These are phyloP conservation scores for Orchestes rusci DNA, from an alignment of 2,888 invertebrate genomes.

Conservation along the genomic window DNA sequence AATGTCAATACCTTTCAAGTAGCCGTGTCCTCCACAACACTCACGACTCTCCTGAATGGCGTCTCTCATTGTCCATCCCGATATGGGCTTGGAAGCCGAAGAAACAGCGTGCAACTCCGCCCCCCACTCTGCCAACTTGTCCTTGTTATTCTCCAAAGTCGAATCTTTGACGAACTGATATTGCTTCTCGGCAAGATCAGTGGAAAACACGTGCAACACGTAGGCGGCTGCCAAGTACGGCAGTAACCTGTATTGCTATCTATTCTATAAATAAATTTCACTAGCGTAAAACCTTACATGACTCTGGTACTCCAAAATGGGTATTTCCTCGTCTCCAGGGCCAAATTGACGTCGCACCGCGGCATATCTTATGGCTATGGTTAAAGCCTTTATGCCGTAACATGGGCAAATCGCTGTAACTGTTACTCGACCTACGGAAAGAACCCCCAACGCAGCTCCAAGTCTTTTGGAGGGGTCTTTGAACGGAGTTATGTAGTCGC, in stretches of 20 bases:
- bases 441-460: constrained; percentile 73
- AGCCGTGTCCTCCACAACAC: constrained; percentile 94
- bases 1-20: constrained; percentile 67
- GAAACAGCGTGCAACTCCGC: constrained; percentile 77
- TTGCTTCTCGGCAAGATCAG: constrained; percentile 46
- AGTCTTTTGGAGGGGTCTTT: constrained; percentile 79
- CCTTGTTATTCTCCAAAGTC: constrained; percentile 34
- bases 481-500: constrained; percentile 71
- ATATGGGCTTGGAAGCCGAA: constrained; percentile 68
- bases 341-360: constrained; percentile 86
- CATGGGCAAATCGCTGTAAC: constrained; percentile 59
- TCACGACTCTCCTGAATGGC: constrained; percentile 90
- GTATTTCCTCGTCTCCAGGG: constrained; percentile 63
- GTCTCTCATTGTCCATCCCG: constrained; percentile 80
- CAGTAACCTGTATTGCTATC: constrained; percentile 65
- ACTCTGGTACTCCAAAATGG: constrained; percentile 87
- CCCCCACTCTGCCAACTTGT: constrained; percentile 48
- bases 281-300: no score
- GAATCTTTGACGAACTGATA: constrained; percentile 29
- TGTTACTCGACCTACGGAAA: constrained; percentile 75
- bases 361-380: constrained; percentile 82
- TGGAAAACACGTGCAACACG: constrained; percentile 54
- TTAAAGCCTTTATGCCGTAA: constrained; percentile 64
- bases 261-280: no score
- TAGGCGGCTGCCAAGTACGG: constrained; percentile 62